Evolutionary conservation across 2,797 vertebrate genomes (phyloP).

Genomic region (Platalea minor): DNA sequence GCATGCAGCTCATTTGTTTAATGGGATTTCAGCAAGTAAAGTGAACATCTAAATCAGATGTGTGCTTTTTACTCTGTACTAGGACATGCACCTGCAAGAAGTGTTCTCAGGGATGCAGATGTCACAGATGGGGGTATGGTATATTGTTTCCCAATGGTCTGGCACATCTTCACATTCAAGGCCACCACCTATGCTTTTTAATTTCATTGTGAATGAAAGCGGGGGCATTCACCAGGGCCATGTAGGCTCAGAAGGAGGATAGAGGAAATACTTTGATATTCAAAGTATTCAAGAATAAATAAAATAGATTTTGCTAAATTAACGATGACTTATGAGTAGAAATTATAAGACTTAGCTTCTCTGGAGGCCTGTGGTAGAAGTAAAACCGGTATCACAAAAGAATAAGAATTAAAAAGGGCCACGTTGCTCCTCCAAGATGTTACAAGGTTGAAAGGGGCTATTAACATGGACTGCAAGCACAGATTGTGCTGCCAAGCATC

Average conservation of each 20-base stretch:
- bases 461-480: background rate
- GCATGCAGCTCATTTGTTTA: background rate
- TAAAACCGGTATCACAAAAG: background rate
- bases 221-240: background rate
- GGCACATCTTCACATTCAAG: background rate
- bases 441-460: background rate
- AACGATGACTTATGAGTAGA: background rate
- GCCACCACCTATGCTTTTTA: background rate
- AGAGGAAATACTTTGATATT: slow-evolving; percentile 27
- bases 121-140: background rate
- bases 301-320: background rate
- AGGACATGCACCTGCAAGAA: background rate
- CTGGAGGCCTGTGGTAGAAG: background rate
- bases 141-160: background rate
- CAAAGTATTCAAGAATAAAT: background rate
- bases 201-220: background rate
- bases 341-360: background rate
- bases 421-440: background rate
- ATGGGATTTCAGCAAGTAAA: background rate
- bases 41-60: background rate
- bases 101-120: background rate
- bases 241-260: background rate
- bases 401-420: background rate
- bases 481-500: background rate
- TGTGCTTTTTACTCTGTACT: background rate